Percentiles rank a stretch among this genome's conserved stretches.
Conservation (phyloP, 2,888 invertebrate genomes). For the Galerucella calmariensis region DNA sequence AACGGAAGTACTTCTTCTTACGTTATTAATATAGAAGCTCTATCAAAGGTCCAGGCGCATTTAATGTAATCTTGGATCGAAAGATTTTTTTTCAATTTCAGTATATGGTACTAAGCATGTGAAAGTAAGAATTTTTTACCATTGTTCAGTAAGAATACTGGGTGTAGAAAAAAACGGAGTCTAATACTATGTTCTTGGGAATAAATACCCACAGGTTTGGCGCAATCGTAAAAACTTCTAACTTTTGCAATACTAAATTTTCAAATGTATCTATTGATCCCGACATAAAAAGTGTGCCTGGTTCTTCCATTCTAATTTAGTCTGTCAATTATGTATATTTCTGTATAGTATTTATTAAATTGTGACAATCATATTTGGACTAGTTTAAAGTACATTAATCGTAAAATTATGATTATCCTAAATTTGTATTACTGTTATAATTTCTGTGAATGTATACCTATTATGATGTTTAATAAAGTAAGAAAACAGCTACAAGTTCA, state of each 20-base stretch:
- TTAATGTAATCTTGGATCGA: no score
- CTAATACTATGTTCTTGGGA: no score
- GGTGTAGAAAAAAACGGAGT: no score
- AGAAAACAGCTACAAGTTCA: constrained; percentile 7
- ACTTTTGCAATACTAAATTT: not conserved
- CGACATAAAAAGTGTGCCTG: not conserved
- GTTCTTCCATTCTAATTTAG: constrained; percentile 5
- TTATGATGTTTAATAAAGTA: constrained; percentile 29
- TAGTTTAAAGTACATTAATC: constrained; percentile 9
- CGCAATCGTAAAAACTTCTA: no score
- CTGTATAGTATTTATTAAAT: constrained; percentile 13
- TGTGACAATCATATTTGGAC: constrained; percentile 30
- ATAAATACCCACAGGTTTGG: no score
- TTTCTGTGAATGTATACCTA: constrained; percentile 25
- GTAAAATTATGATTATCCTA: constrained; percentile 23
- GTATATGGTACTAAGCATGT: no score
- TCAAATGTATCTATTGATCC: not conserved
- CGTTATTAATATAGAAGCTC: no score
- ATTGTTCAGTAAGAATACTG: no score
- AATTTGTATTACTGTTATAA: constrained; percentile 25
- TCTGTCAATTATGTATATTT: constrained; percentile 12
- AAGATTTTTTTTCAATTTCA: no score
- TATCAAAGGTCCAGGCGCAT: no score
- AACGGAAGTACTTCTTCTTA: no score
- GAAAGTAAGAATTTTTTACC: no score